Conservation (phyloP, 1,140 invertebrate species). For the Coelopa frigida region DNA sequence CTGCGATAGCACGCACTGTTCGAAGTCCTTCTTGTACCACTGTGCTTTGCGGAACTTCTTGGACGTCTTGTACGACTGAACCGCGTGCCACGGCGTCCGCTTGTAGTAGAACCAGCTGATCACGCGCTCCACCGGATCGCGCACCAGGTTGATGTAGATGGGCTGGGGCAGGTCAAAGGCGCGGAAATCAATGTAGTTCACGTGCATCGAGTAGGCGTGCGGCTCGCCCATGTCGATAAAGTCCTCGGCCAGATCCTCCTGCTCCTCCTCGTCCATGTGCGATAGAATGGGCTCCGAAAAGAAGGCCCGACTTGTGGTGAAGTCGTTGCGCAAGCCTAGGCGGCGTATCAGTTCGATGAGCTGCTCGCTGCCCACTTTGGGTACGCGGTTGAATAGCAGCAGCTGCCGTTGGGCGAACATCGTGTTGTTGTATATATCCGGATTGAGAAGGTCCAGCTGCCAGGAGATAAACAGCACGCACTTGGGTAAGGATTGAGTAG, state of each 20-base stretch:
- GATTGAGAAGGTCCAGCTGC: slow-evolving; percentile 24
- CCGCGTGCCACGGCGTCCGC: slow-evolving; percentile 63
- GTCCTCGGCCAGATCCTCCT: slow-evolving; percentile 16
- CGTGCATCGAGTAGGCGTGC: slow-evolving; percentile 20
- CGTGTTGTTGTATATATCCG: slow-evolving; percentile 64
- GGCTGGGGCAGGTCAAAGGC: slow-evolving; percentile 70
- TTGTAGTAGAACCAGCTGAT: slow-evolving; percentile 80
- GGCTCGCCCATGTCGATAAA: slow-evolving; percentile 23
- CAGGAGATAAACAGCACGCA: no score
- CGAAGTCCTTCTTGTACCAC: slow-evolving; percentile 83
- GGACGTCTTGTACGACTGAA: slow-evolving; percentile 47
- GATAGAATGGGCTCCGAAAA: slow-evolving; percentile 13
- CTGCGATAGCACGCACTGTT: slow-evolving; percentile 70
- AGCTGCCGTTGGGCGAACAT: slow-evolving; percentile 59
- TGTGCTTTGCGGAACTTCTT: slow-evolving; percentile 68
- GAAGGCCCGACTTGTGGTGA: slow-evolving; percentile 13
- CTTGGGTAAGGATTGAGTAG: no score
- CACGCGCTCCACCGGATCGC: slow-evolving; percentile 78
- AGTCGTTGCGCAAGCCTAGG: slow-evolving; percentile 64
- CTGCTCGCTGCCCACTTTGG: slow-evolving; percentile 75
- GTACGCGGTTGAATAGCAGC: slow-evolving; percentile 80
- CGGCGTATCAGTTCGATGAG: slow-evolving; percentile 74
- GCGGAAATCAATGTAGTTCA: slow-evolving; percentile 48
- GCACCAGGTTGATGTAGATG: slow-evolving; percentile 80
- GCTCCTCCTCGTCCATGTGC: slow-evolving; percentile 12